Conservation (phyloP, 2,888 invertebrate species). For the Agonopterix arenella region DNA sequence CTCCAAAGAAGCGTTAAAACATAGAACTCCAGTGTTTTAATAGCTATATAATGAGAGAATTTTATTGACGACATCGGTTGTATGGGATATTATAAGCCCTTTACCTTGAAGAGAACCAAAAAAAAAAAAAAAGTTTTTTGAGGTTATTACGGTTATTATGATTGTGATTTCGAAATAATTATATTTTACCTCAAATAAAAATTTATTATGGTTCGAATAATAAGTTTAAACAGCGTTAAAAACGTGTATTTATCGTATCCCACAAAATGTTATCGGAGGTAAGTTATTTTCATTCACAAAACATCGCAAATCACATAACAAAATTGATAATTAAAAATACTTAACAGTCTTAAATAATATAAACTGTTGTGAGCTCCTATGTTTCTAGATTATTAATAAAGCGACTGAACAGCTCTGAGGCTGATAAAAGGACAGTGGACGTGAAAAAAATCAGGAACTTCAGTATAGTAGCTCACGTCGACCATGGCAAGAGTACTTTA, state of each 20-base stretch:
- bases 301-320: neutral
- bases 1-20: too few species aligned
- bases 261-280: constrained; percentile 16
- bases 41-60: too few species aligned
- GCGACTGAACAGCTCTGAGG: constrained; percentile 36
- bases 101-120: too few species aligned
- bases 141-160: too few species aligned
- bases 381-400: constrained; percentile 24
- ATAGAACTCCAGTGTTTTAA: too few species aligned
- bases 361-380: neutral
- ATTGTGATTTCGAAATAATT: neutral
- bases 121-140: neutral
- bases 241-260: constrained; percentile 1
- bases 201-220: constrained; percentile 6
- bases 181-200: neutral
- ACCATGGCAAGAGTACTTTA: constrained; percentile 98
- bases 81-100: too few species aligned
- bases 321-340: neutral
- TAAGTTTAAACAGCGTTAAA: constrained; percentile 5
- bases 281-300: neutral
- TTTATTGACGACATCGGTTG: too few species aligned
- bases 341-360: neutral
- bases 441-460: constrained; percentile 88
- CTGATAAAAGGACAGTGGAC: constrained; percentile 26
- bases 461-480: constrained; percentile 99